phyloP scores from a whole-genome alignment of 2,888 invertebrate species.

The Drosophila tanythrix region DNA sequence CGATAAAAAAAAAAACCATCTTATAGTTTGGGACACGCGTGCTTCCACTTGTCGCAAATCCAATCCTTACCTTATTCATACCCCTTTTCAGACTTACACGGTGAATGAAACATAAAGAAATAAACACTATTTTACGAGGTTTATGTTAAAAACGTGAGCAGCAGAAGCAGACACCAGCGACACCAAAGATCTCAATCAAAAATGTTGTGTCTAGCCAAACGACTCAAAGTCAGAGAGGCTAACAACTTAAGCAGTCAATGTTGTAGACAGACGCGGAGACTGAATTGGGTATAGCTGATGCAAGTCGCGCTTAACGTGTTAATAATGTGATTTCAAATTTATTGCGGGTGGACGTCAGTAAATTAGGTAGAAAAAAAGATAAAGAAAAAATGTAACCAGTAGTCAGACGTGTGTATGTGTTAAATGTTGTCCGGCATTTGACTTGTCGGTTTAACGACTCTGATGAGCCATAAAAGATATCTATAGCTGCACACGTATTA shows the following conservation, averaged over 20 bases:
- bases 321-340: constrained; percentile 75
- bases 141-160: constrained; percentile 68
- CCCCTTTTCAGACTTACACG: background rate
- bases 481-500: constrained; percentile 64
- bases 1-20: too few species aligned
- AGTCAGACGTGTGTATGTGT: constrained; percentile 26
- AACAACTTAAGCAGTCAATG: constrained; percentile 15
- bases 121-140: constrained; percentile 62
- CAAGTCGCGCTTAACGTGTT: constrained; percentile 72
- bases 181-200: constrained; percentile 76
- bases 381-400: constrained; percentile 34
- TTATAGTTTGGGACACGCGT: background rate
- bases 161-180: constrained; percentile 25
- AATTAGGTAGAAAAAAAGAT: constrained; percentile 52
- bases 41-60: background rate
- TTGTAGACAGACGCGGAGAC: background rate
- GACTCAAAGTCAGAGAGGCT: constrained; percentile 24
- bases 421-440: constrained; percentile 38
- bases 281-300: constrained; percentile 31
- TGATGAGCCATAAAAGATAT: constrained; percentile 75
- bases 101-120: constrained; percentile 53
- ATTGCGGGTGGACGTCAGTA: constrained; percentile 76
- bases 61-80: background rate
- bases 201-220: constrained; percentile 55
- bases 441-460: constrained; percentile 53